phyloP scores from a whole-genome alignment of 2,888 invertebrate genomes.

The Spicauda simplicius region DNA sequence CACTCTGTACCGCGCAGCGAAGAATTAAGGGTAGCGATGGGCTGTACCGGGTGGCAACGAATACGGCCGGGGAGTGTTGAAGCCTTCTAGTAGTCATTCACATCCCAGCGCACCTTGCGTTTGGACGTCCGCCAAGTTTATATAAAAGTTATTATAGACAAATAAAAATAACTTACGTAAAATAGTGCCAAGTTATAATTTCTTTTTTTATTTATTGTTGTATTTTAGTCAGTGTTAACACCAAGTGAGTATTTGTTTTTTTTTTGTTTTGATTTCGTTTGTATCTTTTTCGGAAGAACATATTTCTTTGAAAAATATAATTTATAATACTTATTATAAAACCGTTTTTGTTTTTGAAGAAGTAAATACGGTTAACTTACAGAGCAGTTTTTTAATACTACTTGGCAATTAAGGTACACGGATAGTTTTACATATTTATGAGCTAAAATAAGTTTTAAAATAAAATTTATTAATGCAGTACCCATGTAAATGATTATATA shows the following conservation, averaged over 20 bases:
- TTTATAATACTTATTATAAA: too few relatives aligned
- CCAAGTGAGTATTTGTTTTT: not conserved
- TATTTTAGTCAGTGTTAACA: not conserved
- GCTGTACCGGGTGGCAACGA: conserved; percentile 51
- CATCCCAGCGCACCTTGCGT: conserved; percentile 58
- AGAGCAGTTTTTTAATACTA: too few relatives aligned
- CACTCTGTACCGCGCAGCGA: conserved; percentile 50
- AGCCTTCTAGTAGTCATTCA: conserved; percentile 60
- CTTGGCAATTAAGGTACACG: too few relatives aligned
- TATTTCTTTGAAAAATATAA: too few relatives aligned
- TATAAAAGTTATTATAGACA: not conserved
- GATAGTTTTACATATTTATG: too few relatives aligned
- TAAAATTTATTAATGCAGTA: not conserved
- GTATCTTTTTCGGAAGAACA: too few relatives aligned
- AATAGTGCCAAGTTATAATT: too few relatives aligned
- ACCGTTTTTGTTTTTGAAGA: too few relatives aligned
- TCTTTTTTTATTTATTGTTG: not conserved
- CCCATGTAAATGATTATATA: not conserved
- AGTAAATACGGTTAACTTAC: too few relatives aligned
- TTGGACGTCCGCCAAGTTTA: conserved; percentile 52
- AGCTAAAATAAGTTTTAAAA: too few relatives aligned
- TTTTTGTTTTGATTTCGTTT: not conserved
- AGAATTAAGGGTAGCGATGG: conserved; percentile 59
- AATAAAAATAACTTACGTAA: not conserved
- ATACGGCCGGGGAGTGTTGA: conserved; percentile 53